phyloP scores from a whole-genome alignment of 2,888 invertebrate genomes.

The Taenaris catops region DNA sequence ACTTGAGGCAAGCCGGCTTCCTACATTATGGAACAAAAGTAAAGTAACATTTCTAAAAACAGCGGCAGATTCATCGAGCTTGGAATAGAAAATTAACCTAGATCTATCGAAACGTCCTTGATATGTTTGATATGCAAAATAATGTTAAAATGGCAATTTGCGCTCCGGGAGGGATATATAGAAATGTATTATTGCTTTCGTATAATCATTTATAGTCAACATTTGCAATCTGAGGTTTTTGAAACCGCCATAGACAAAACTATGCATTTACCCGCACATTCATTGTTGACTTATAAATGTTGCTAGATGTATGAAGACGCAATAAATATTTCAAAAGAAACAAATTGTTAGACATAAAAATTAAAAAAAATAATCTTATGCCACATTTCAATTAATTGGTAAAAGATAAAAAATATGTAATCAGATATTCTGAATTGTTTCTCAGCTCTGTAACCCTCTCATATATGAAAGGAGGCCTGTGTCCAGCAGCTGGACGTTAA shows the following conservation, averaged over 20 bases:
- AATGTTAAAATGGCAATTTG: conserved; percentile 18
- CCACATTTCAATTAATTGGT: too few relatives aligned
- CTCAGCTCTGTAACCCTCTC: too few relatives aligned
- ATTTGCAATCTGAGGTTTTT: conserved; percentile 10
- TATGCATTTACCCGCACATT: too few relatives aligned
- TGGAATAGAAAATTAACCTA: conserved; percentile 25
- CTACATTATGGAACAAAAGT: conserved; percentile 64
- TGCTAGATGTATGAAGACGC: too few relatives aligned
- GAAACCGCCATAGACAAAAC: conserved; percentile 11
- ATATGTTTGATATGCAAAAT: conserved; percentile 41
- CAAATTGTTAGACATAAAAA: too few relatives aligned
- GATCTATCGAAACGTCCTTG: conserved; percentile 41
- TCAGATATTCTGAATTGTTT: too few relatives aligned
- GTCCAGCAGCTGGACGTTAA: too few relatives aligned
- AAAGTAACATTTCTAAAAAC: conserved; percentile 43
- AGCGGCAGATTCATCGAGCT: conserved; percentile 33
- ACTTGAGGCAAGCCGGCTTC: conserved; percentile 9
- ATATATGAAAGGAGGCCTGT: too few relatives aligned
- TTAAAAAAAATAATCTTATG: too few relatives aligned
- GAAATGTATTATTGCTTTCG: conserved; percentile 37
- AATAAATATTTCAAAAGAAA: too few relatives aligned
- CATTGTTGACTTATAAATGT: too few relatives aligned
- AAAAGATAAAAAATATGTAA: too few relatives aligned
- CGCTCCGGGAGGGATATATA: conserved; percentile 33
- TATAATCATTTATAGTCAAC: conserved; percentile 28